Percentiles rank a stretch among this genome's conserved stretches.
These are phyloP conservation scores for Apis dorsata DNA, from an alignment of 1,140 invertebrate genomes.

Conservation along the genomic window DNA sequence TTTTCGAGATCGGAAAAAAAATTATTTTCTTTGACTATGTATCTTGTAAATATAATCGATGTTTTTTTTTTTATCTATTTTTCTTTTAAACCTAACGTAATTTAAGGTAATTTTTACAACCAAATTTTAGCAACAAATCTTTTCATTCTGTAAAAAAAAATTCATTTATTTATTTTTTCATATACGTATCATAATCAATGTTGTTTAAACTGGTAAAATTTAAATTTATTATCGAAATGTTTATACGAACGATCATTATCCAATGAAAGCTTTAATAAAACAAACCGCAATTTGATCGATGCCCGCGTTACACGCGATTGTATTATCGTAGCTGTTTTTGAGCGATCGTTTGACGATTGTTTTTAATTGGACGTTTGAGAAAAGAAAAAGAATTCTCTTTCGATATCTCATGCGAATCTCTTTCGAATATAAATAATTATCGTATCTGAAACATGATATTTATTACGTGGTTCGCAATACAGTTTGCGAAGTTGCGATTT, in stretches of 20 bases:
- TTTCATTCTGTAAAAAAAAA: neutral
- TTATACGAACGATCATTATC: conserved; percentile 4
- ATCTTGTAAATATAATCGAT: no score
- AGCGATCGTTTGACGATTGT: conserved; percentile 7
- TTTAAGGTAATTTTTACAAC: no score
- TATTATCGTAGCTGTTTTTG: conserved; percentile 7
- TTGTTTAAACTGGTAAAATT: neutral
- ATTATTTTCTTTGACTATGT: neutral
- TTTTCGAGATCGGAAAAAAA: no score
- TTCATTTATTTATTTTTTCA: no score
- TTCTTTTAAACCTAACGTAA: no score
- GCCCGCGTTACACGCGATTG: neutral
- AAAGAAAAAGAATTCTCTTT: neutral
- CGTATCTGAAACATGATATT: neutral
- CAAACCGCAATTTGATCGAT: conserved; percentile 9
- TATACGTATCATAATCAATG: conserved; percentile 14
- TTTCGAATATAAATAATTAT: no score
- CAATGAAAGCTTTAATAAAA: neutral
- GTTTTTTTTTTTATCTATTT: no score
- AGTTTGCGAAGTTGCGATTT: neutral
- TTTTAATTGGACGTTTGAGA: neutral
- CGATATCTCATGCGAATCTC: no score
- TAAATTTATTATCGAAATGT: conserved; percentile 32
- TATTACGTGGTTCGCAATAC: neutral
- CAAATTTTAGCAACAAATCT: no score